These are phyloP conservation scores for Grammomys dolichurus DNA, from an alignment of 2,113 vertebrate species.

Conservation along the genomic window DNA sequence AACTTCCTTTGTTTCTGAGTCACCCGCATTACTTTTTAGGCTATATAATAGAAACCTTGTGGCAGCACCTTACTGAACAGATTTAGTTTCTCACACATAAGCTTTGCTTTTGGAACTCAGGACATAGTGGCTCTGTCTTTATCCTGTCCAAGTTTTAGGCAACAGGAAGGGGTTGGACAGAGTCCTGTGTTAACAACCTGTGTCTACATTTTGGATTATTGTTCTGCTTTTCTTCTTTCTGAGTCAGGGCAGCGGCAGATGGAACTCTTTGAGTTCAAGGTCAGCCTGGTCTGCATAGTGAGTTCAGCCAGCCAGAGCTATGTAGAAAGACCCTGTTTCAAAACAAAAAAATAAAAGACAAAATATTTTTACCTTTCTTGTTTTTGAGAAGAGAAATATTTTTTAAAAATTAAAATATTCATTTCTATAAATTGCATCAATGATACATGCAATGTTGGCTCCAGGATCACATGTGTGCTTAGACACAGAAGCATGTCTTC, in stretches of 20 bases:
- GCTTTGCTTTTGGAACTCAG: not conserved
- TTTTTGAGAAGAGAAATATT: not conserved
- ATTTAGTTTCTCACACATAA: not conserved
- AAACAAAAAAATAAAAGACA: not conserved
- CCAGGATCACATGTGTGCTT: not conserved
- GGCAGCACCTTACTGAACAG: not conserved
- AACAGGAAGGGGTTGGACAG: not conserved
- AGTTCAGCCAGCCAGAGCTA: not conserved
- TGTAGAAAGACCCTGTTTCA: not conserved
- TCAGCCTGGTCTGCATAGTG: not conserved
- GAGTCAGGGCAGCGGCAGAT: not conserved
- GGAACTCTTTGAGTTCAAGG: not conserved
- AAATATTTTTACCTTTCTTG: not conserved
- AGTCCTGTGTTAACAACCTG: not conserved
- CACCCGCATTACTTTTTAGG: not conserved
- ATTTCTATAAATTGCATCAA: slow-evolving; percentile 13
- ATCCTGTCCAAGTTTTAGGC: not conserved
- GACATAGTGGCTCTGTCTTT: not conserved
- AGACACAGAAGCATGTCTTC: not conserved
- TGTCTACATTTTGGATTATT: not conserved
- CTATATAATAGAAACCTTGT: not conserved
- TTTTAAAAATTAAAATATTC: not conserved
- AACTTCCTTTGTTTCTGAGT: slow-evolving; percentile 28
- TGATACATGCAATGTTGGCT: not conserved
- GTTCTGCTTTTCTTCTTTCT: not conserved